Base-by-base conservation (phyloP, 2,888 invertebrate species). In the Hypolimnas misippus region DNA sequence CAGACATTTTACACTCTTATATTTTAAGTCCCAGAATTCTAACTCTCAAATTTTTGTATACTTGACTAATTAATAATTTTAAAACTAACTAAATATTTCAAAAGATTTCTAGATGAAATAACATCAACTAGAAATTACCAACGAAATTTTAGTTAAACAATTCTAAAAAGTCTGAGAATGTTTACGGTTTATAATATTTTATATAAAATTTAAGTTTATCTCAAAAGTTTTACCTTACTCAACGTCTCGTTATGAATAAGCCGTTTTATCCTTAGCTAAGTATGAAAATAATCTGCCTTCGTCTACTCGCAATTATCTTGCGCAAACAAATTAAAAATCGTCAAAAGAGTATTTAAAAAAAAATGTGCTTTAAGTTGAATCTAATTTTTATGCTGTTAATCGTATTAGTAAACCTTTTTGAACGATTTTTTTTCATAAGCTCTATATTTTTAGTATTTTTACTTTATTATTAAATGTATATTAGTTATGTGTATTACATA, bases 201-300 rank as follows among this genome's bases (percentile, higher is more conserved):
- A 53, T 53, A 53, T 46, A 21, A 59, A 59, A 52, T 59, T 52
- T 59, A 59, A 59, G 53, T 57, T 53, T 46, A 49, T 57, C 52
- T 46, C 38, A 38, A 8, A 57, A 52, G 35, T 57, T 57, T 57
- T 62, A 57, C 61, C 61, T 62, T 62, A 51, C 50, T 62, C 61
- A 51, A 31, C 51, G 49, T 54, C 58, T 44, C 38, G 62, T 53
- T 54, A 62, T 57, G 50, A 65, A 62, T 65, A 62, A 62, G 44
- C 35, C 49, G 58, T 54, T 53, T 65, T 57, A 57, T 58, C 62
- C 65, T 12, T 25, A 57, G 49, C 55, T 51, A 38, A 62, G 57
- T 65, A 65, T 55, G 57, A 62, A 62, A 65, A 57, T 65, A 64
- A 64, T 40, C 40, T 35, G 49, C 31, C 46, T 33, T 46, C 46